A percentile compares a stretch with the other conserved stretches of the same genome.
Evolutionary conservation across 2,888 invertebrate genomes (phyloP).

Genomic region (Mactromeris polynyma): DNA sequence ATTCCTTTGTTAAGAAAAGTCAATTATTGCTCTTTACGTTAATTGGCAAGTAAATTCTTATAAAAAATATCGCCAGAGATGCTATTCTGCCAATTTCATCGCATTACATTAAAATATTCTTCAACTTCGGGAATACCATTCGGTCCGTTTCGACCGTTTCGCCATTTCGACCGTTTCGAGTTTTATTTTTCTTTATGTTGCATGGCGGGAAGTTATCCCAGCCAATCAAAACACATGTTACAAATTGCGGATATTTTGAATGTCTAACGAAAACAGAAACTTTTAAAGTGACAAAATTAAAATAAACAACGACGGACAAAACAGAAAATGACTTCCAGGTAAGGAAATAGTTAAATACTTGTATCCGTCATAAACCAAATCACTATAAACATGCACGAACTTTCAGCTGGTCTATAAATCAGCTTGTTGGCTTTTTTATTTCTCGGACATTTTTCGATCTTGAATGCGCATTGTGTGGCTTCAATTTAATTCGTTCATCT

Average conservation of each 20-base stretch:
- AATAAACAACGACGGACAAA: neutral
- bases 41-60: too few species aligned
- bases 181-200: neutral
- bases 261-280: neutral
- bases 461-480: too few species aligned
- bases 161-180: too few species aligned
- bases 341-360: neutral
- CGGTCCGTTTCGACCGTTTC: too few species aligned
- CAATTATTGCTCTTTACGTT: too few species aligned
- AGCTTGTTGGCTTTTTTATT: neutral
- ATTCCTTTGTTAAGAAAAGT: too few species aligned
- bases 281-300: neutral
- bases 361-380: neutral
- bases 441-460: neutral
- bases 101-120: too few species aligned
- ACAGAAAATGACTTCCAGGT: neutral
- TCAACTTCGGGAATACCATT: too few species aligned
- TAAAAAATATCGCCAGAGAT: too few species aligned
- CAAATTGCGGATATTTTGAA: slow-evolving; percentile 59
- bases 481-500: too few species aligned
- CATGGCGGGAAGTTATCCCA: slow-evolving; percentile 45
- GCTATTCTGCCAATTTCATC: too few species aligned
- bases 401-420: neutral
- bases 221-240: slow-evolving; percentile 55
- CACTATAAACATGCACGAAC: neutral